Base-by-base conservation (phyloP, 2,113 vertebrate species). In the Hippolais icterina region DNA sequence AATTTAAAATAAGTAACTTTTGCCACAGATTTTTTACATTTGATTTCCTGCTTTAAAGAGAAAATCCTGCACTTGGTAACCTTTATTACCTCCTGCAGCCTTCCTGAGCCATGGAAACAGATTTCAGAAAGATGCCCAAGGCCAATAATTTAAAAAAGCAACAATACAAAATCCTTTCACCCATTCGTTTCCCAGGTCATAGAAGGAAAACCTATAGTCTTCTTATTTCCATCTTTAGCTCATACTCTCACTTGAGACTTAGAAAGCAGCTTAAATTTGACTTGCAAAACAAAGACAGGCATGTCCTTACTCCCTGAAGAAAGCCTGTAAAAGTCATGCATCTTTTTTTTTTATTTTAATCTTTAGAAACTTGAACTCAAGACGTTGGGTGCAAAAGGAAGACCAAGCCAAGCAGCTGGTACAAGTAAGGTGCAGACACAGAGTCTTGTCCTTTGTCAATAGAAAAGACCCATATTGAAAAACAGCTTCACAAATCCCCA, bases 181-280 rank as follows among this genome's bases (percentile, higher is more conserved):
- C 11, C 54, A 39, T 86, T 90, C 4, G 24, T 74, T 88, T 92
- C 76, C 44, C n/a, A 81, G 76, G 53, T 94, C 90, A 95, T 50
- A 39, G 35, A 83, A 74, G 18, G 49, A 86, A 94, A 93, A 90
- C 16, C 60, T 29, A 21, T 66, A 81, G 60, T 56, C 22, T 68
- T 92, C 72, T 37, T 27, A 29, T 64, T 92, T 81, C 64, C 85
- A 87, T 63, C 66, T 91, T 93, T 35, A 93, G 50, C 83, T 88
- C 52, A 78, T n/a, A 20, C 18, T 81, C 76, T 90, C 59, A 59
- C 83, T 89, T 52, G 82, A 78, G 66, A 78, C 44, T 86, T 70
- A 68, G 64, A 64, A 87, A 93, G 70, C 18, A 6, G 56, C 82
- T 96, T 70, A 70, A 90, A 93, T 88, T 86, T 90, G 84, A 88